Percentiles rank a stretch among this genome's conserved stretches.
Evolutionary conservation across 1,140 invertebrate genomes (phyloP).

Genomic region (Archivesica marissinica): DNA sequence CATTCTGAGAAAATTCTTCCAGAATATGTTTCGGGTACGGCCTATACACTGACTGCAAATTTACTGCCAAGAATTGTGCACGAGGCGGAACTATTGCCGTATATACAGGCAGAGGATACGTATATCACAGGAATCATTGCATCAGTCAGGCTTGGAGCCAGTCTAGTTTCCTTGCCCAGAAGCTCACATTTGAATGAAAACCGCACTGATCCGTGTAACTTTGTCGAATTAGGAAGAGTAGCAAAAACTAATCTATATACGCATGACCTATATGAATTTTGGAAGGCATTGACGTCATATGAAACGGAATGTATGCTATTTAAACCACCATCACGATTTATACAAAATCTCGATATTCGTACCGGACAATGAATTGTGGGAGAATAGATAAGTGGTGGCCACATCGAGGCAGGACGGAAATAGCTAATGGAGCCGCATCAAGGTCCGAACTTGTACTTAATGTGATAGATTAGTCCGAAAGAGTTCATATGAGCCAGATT

Average conservation of each 20-base stretch:
- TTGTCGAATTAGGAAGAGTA: background rate
- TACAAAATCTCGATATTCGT: too few species aligned
- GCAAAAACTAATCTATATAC: constrained; percentile 11
- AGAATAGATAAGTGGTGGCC: too few species aligned
- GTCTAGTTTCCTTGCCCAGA: background rate
- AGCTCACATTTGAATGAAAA: background rate
- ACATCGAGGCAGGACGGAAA: too few species aligned
- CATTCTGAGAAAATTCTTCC: constrained; percentile 7
- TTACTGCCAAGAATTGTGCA: background rate
- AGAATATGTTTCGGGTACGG: constrained; percentile 9
- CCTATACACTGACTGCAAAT: constrained; percentile 22
- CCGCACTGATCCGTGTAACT: constrained; percentile 3
- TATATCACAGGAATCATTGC: constrained; percentile 45
- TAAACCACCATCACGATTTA: too few species aligned
- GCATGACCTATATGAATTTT: background rate
- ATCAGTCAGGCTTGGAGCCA: background rate
- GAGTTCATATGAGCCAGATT: too few species aligned
- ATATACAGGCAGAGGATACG: constrained; percentile 28
- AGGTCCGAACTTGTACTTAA: too few species aligned
- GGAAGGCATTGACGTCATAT: background rate
- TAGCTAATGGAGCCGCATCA: too few species aligned
- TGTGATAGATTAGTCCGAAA: too few species aligned
- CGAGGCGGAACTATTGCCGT: constrained; percentile 7
- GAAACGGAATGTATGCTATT: background rate
- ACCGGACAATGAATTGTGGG: too few species aligned